phyloP scores from a whole-genome alignment of 2,888 invertebrate genomes.

The Tipula helvola region DNA sequence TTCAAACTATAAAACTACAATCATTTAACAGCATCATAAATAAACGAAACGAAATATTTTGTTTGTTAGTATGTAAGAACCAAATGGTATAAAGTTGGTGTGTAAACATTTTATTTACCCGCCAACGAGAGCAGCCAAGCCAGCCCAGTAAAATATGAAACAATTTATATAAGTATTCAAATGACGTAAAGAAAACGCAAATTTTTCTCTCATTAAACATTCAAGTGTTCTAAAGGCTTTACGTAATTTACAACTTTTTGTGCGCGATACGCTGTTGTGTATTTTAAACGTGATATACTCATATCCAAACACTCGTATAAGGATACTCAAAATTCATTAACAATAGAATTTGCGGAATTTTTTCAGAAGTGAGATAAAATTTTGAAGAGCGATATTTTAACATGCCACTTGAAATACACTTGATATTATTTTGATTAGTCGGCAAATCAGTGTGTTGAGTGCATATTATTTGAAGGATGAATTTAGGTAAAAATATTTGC shows the following conservation, averaged over 20 bases:
- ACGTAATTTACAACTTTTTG: background rate
- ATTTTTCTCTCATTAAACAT: background rate
- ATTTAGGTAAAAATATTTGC: background rate
- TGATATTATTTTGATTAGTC: background rate
- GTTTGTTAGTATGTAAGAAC: background rate
- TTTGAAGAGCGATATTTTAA: background rate
- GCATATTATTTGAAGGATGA: background rate
- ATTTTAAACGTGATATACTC: background rate
- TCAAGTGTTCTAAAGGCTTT: background rate
- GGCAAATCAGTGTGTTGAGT: background rate
- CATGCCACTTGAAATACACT: background rate
- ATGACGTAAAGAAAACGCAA: background rate
- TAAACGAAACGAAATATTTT: background rate
- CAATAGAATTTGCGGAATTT: background rate
- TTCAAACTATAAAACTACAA: background rate
- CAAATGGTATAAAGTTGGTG: background rate
- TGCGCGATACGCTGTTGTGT: background rate
- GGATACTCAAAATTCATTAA: background rate
- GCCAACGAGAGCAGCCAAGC: background rate
- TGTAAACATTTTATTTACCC: background rate
- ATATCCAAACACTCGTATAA: background rate
- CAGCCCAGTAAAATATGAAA: background rate
- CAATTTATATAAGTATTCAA: background rate
- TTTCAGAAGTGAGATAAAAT: background rate
- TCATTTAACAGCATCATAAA: background rate